These are phyloP conservation scores for Ptilonorhynchus violaceus DNA, from an alignment of 2,113 vertebrate genomes.

Conservation along the genomic window DNA sequence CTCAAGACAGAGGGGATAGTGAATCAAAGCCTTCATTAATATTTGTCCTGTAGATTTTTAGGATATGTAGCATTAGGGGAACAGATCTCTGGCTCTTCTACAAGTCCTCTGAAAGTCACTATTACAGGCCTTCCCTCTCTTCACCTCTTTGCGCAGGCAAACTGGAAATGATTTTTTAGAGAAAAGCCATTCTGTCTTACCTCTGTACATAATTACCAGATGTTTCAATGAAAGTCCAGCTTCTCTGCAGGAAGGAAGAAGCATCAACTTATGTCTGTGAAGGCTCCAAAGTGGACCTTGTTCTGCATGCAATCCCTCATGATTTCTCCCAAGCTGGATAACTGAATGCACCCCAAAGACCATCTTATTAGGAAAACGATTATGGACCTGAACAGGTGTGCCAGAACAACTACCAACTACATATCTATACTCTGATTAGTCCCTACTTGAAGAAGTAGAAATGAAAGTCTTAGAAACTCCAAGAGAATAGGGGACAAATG, in stretches of 20 bases:
- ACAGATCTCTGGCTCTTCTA: background rate
- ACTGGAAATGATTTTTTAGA: background rate
- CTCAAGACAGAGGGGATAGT: background rate
- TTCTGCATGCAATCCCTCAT: background rate
- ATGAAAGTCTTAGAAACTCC: background rate
- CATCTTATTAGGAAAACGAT: background rate
- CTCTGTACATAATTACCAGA: background rate
- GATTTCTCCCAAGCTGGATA: background rate
- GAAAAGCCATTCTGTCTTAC: background rate
- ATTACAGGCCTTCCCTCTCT: background rate
- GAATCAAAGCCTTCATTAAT: background rate
- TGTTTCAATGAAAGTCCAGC: background rate
- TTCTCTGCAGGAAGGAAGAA: background rate
- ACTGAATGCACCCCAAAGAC: background rate
- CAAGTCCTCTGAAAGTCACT: background rate
- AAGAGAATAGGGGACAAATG: background rate
- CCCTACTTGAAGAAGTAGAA: background rate
- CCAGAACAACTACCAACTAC: background rate
- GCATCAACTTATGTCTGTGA: background rate
- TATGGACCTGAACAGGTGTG: background rate
- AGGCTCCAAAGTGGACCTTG: background rate
- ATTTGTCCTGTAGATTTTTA: background rate
- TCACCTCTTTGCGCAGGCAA: background rate
- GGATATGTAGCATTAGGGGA: background rate
- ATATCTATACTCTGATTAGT: fast-evolving